Evolutionary conservation across 2,113 vertebrate genomes (phyloP).

Genomic region (Oreochromis spilurus): DNA sequence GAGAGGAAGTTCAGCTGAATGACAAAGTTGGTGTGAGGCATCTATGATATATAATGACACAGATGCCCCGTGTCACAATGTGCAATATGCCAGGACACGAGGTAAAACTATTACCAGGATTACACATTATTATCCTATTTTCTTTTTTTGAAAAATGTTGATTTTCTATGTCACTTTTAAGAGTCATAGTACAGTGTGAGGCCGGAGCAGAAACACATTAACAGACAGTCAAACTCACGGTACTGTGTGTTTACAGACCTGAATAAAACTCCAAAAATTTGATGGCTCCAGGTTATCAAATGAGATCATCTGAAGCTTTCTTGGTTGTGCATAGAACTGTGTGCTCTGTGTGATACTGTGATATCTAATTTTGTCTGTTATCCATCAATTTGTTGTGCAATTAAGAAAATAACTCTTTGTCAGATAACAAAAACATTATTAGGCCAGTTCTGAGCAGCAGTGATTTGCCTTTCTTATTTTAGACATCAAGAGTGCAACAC

Average conservation of each 20-base stretch:
- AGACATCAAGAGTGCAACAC: conserved; percentile 29
- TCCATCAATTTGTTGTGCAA: not conserved
- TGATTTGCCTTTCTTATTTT: conserved; percentile 39
- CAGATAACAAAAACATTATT: not conserved
- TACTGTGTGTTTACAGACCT: not conserved
- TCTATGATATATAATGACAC: not conserved
- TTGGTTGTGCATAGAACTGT: not conserved
- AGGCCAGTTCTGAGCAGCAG: not conserved
- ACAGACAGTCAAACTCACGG: not conserved
- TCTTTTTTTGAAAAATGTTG: not conserved
- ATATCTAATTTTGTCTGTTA: not conserved
- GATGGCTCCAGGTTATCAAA: not conserved
- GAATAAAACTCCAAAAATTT: not conserved
- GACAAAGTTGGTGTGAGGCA: not conserved
- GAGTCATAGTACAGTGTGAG: too few species aligned
- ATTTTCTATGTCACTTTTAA: not conserved
- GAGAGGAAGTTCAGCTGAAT: not conserved
- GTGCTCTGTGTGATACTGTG: not conserved
- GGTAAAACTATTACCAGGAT: not conserved
- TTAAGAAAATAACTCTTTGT: not conserved
- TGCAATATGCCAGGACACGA: not conserved
- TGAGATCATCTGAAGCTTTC: not conserved
- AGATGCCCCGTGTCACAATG: not conserved
- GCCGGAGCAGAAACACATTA: not conserved
- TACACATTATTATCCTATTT: not conserved